Conservation (phyloP, 2,888 invertebrate genomes). For the Limnephilus auricula region DNA sequence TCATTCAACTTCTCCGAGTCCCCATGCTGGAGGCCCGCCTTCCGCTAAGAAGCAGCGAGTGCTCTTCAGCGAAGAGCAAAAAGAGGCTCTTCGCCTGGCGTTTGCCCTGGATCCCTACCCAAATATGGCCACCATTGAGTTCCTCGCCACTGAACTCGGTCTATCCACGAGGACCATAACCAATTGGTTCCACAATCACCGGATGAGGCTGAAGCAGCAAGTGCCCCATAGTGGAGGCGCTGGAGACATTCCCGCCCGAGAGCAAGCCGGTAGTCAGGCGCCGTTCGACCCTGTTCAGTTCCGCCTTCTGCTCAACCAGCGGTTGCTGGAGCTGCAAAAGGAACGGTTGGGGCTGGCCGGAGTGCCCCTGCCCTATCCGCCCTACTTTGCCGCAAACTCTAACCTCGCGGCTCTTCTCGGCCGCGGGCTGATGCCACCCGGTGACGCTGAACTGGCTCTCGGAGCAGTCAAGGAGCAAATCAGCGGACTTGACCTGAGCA, state of each 20-base stretch:
- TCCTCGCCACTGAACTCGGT: conserved; percentile 93
- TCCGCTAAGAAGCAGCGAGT: conserved; percentile 97
- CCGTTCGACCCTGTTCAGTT: conserved; percentile 96
- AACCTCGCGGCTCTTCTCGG: conserved; percentile 87
- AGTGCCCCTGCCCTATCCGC: conserved; percentile 86
- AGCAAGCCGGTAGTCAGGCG: conserved; percentile 81
- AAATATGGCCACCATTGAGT: conserved; percentile 96
- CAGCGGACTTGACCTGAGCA: conserved; percentile 91
- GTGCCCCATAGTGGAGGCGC: conserved; percentile 87
- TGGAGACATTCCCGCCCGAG: conserved; percentile 85
- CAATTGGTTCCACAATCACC: conserved; percentile 99
- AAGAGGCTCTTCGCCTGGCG: conserved; percentile 95
- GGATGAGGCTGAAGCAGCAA: conserved; percentile 97
- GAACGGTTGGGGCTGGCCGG: conserved; percentile 88
- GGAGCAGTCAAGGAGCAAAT: conserved; percentile 87
- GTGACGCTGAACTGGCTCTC: conserved; percentile 77
- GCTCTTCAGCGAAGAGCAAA: conserved; percentile 98
- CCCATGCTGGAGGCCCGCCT: conserved; percentile 82
- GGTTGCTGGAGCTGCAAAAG: conserved; percentile 91
- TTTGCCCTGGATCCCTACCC: conserved; percentile 98
- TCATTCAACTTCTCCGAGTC: conserved; percentile 89
- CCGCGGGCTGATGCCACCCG: conserved; percentile 81
- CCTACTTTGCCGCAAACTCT: conserved; percentile 87
- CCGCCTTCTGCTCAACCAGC: conserved; percentile 91
- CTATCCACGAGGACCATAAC: conserved; percentile 97